Evolutionary conservation across 2,888 invertebrate species (phyloP).

Genomic region (Lasioglossum lativentre): DNA sequence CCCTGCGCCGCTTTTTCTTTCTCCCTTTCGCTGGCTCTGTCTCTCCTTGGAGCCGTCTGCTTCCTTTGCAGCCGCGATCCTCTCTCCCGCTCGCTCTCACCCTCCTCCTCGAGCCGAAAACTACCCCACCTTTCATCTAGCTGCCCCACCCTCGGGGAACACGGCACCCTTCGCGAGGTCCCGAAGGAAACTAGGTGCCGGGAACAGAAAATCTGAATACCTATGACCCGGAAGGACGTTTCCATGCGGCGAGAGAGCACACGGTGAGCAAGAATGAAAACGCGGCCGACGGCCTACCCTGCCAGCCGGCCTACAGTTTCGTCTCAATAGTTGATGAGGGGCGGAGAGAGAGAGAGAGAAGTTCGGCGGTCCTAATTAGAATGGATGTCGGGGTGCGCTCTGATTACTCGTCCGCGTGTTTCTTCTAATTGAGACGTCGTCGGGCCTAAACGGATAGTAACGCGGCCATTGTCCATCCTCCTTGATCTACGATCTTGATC

Average conservation of each 20-base stretch:
- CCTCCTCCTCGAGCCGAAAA: conserved; percentile 72
- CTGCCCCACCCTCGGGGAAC: conserved; percentile 51
- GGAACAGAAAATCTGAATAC: conserved; percentile 73
- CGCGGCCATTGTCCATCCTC: neutral
- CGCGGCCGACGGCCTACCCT: neutral
- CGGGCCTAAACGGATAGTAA: neutral
- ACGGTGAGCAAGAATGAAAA: conserved; percentile 57
- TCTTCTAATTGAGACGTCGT: conserved; percentile 18
- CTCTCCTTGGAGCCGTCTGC: conserved; percentile 58
- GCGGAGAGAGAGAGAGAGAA: neutral
- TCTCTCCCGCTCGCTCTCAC: conserved; percentile 15
- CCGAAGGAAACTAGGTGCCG: conserved; percentile 61
- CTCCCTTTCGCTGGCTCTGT: conserved; percentile 54
- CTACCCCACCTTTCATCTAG: conserved; percentile 52
- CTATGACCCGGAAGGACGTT: conserved; percentile 74
- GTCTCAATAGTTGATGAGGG: conserved; percentile 23
- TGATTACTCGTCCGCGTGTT: conserved; percentile 31
- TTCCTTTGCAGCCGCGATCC: conserved; percentile 67
- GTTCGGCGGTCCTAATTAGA: conserved; percentile 39
- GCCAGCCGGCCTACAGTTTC: neutral
- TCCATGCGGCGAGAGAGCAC: conserved; percentile 64
- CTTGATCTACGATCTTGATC: neutral
- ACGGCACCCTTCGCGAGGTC: conserved; percentile 65
- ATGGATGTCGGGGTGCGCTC: conserved; percentile 28
- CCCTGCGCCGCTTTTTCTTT: conserved; percentile 53